These are phyloP conservation scores for Myopa testacea DNA, from an alignment of 2,888 invertebrate species.

Conservation along the genomic window DNA sequence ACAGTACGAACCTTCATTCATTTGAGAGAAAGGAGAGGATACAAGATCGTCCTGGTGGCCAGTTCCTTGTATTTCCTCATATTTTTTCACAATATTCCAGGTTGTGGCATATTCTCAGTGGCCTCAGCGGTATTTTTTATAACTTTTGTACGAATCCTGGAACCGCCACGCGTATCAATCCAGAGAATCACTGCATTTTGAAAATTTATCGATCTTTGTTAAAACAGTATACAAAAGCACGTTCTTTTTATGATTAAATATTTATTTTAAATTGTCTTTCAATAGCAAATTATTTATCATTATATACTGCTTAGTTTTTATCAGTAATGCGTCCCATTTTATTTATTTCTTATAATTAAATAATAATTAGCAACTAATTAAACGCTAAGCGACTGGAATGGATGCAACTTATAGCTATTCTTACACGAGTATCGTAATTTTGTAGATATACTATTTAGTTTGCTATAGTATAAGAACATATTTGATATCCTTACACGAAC, in stretches of 20 bases:
- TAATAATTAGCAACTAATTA: conserved; percentile 29
- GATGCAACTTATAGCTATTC: conserved; percentile 44
- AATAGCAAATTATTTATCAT: not conserved
- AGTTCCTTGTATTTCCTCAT: too few species aligned
- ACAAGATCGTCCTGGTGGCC: too few species aligned
- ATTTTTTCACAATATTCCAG: too few species aligned
- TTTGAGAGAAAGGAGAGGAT: too few species aligned
- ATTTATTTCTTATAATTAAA: conserved; percentile 24
- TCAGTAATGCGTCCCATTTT: not conserved
- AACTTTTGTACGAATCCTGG: too few species aligned
- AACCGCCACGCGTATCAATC: too few species aligned
- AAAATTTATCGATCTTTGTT: not conserved
- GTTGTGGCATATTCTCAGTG: too few species aligned
- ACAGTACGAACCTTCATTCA: too few species aligned
- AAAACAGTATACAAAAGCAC: not conserved
- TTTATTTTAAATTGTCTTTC: too few species aligned
- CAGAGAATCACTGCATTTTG: too few species aligned
- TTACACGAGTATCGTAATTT: not conserved
- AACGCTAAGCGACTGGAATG: conserved; percentile 53
- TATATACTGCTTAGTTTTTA: not conserved
- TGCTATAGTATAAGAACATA: not conserved
- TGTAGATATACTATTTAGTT: conserved; percentile 3
- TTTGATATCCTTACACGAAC: not conserved
- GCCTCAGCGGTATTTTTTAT: too few species aligned
- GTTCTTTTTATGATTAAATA: not conserved